Evolutionary conservation across 2,113 vertebrate species (phyloP).

Genomic region (Rhagologus leucostigma): DNA sequence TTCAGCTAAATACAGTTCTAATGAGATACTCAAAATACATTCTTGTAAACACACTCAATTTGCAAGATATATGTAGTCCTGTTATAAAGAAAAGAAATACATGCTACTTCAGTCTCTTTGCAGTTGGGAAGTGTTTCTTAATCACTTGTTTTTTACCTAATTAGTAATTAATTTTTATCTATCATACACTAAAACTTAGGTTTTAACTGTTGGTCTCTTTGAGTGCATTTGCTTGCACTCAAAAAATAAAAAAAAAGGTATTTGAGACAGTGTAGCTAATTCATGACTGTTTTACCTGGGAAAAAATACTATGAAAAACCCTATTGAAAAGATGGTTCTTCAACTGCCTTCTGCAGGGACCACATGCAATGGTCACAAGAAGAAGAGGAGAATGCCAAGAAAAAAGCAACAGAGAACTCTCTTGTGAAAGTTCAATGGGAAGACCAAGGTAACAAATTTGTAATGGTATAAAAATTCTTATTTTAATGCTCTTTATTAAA

Average conservation of each 20-base stretch:
- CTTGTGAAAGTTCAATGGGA: conserved; percentile 68
- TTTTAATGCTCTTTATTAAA: background rate
- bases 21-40: background rate
- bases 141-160: background rate
- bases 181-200: background rate
- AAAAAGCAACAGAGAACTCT: conserved; percentile 82
- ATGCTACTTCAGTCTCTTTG: background rate
- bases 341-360: conserved; percentile 78
- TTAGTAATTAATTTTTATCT: background rate
- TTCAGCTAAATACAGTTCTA: background rate
- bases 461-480: background rate
- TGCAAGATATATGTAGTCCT: background rate
- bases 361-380: conserved; percentile 89
- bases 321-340: background rate
- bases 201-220: background rate
- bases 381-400: conserved; percentile 77
- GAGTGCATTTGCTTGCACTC: background rate
- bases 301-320: background rate
- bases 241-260: background rate
- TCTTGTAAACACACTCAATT: background rate
- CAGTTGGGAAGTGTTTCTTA: background rate
- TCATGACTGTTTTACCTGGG: background rate
- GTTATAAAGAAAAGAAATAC: background rate
- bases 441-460: conserved; percentile 77
- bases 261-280: background rate